Percentiles rank a stretch among this genome's conserved stretches.
These are phyloP conservation scores for Megalonaias nervosa DNA, from an alignment of 1,140 invertebrate species.

Conservation along the genomic window DNA sequence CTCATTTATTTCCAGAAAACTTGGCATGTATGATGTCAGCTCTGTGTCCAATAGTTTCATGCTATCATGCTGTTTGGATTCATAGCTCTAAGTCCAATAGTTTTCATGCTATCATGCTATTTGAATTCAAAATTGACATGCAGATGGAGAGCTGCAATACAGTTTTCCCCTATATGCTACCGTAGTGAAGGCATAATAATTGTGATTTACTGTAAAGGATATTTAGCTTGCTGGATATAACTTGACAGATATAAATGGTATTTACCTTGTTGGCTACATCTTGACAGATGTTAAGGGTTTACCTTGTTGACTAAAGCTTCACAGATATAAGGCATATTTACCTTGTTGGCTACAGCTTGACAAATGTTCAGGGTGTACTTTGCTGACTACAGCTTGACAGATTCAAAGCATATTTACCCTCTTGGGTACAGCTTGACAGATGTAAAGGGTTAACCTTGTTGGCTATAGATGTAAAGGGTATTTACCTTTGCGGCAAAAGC, in stretches of 20 bases:
- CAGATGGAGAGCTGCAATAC: background rate
- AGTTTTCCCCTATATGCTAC: background rate
- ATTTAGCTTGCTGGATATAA: background rate
- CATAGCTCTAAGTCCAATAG: background rate
- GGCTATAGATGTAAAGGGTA: too few relatives aligned
- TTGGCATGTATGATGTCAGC: too few relatives aligned
- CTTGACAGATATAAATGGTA: background rate
- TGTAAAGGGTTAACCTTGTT: slow-evolving; percentile 36
- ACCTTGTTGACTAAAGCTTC: background rate
- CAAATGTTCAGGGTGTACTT: too few relatives aligned
- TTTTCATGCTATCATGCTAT: background rate
- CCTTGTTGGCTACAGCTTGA: too few relatives aligned
- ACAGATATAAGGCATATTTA: too few relatives aligned
- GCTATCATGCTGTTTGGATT: too few relatives aligned
- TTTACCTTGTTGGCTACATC: slow-evolving; percentile 62
- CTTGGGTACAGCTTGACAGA: slow-evolving; percentile 47
- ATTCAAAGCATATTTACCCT: too few relatives aligned
- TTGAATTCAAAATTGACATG: background rate
- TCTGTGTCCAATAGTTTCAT: too few relatives aligned
- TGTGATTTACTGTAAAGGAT: background rate
- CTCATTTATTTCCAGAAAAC: too few relatives aligned
- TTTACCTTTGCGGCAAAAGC: too few relatives aligned
- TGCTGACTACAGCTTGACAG: too few relatives aligned
- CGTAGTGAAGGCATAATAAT: background rate
- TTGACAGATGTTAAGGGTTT: slow-evolving; percentile 38